Evolutionary conservation across 2,797 vertebrate species (phyloP).

Genomic region (Gouania willdenowi): DNA sequence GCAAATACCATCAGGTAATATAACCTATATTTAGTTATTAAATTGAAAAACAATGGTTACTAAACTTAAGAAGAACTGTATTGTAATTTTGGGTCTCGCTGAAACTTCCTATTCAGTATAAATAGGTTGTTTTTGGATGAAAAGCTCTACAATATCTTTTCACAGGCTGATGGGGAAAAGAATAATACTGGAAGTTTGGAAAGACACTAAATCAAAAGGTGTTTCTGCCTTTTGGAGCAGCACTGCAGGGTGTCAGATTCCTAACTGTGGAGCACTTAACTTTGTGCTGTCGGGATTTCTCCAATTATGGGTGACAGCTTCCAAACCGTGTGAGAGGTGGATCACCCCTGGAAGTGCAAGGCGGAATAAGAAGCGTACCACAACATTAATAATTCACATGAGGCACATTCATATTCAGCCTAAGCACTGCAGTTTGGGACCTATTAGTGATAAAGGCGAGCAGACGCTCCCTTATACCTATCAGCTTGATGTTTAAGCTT

Average conservation of each 20-base stretch:
- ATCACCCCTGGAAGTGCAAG: conserved; percentile 74
- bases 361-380: conserved; percentile 68
- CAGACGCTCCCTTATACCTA: conserved; percentile 56
- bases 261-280: conserved; percentile 76
- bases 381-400: conserved; percentile 79
- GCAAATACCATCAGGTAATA: too few species aligned
- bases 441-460: conserved; percentile 74
- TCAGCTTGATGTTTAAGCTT: conserved; percentile 56
- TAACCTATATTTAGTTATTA: too few species aligned
- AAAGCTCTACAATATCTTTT: background rate
- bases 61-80: too few species aligned
- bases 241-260: conserved; percentile 61
- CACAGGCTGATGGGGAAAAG: background rate
- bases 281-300: conserved; percentile 74
- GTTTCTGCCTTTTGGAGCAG: conserved; percentile 58
- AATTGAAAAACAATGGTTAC: too few species aligned
- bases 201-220: conserved; percentile 37
- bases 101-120: background rate
- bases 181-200: conserved; percentile 12
- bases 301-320: conserved; percentile 79
- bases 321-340: conserved; percentile 73
- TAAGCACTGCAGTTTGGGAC: conserved; percentile 73
- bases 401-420: conserved; percentile 70
- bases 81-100: too few species aligned
- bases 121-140: conserved; percentile 1